Evolutionary conservation across 37 sponge, comb jelly and placozoan genomes (phyloP), one percentile per base, ranked within the genome.

Genomic region (Mnemiopsis leidyi): DNA sequence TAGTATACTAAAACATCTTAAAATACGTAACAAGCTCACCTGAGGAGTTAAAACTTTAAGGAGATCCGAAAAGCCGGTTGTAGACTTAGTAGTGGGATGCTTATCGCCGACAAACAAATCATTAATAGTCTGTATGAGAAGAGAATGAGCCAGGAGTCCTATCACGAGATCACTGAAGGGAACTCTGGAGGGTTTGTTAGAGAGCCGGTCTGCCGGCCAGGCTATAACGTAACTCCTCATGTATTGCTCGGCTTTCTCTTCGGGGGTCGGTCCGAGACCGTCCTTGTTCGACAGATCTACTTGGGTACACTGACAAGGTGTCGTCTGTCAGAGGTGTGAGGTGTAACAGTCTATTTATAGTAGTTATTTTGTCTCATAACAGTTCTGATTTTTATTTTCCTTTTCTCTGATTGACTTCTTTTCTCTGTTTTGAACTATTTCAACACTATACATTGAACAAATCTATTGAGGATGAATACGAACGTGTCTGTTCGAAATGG

Each of bases 51-150:
- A 29, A 13, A 85, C 90, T 18, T 18, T 85, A 23, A 85, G 90
- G 26, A 85, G 90, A 1, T 39, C 48, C 24, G 90, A 85, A 2
- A 85, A 26, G 20, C 61, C 90, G 3, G 90, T 40, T 13, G 36
- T 30, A 20, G 23, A 23, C 0, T 85, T 28, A n/a, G 90, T 37
- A 2, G 90, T 85, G 26, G 90, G 90, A 39, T 85, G 90, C 7
- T 85, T 85, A 23, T 85, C 90, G 28, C 90, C 90, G 38, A 85
- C 90, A 85, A 85, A 85, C 90, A 85, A 23, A 85, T 85, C 90
- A 39, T 85, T 85, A 37, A 85, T 85, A 20, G 90, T 85, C 90
- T 85, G 90, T 26, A 85, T 23, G 48, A 85, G 90, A 7, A 85
- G 90, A 13, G 90, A 85, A 61, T 85, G 90, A 18, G 90, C 90